Conservation (phyloP, 2,797 vertebrate species). For the Sebastes ruberrimus region DNA sequence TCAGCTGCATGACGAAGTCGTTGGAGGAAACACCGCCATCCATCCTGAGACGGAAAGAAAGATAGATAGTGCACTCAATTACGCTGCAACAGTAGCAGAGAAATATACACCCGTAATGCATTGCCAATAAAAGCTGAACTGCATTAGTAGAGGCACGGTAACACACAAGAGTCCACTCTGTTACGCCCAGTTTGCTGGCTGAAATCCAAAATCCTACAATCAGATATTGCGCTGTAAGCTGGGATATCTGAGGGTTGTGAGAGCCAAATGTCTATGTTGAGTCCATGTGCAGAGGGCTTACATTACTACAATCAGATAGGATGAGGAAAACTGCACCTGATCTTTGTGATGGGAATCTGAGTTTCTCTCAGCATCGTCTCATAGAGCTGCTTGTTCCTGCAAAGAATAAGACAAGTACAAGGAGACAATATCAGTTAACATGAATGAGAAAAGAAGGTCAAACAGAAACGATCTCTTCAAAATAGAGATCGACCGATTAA, state of each 20-base stretch:
- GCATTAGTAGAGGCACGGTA: conserved; percentile 15
- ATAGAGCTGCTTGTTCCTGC: conserved; percentile 94
- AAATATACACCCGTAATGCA: conserved; percentile 36
- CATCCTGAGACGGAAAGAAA: conserved; percentile 78
- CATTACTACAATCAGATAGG: background rate
- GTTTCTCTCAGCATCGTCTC: conserved; percentile 90
- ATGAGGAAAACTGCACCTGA: conserved; percentile 82
- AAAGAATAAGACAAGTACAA: conserved; percentile 29
- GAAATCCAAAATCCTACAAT: background rate
- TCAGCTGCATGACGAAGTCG: conserved; percentile 95
- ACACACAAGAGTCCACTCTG: conserved; percentile 9
- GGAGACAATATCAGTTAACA: background rate
- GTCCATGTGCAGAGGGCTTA: background rate
- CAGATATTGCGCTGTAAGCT: conserved; percentile 10
- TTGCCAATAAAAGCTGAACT: conserved; percentile 40
- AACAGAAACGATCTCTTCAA: background rate
- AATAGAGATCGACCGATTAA: too few relatives aligned
- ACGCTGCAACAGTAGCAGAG: conserved; percentile 23
- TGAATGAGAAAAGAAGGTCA: background rate
- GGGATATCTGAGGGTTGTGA: background rate
- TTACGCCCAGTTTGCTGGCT: conserved; percentile 16
- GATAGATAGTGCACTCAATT: conserved; percentile 8
- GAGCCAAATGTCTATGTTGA: background rate
- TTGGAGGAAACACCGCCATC: conserved; percentile 95
- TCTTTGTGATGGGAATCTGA: conserved; percentile 84